Evolutionary conservation across 2,113 vertebrate genomes (phyloP), one percentile per base, ranked within the genome.

Genomic region (Microcebus lehilahytsara): DNA sequence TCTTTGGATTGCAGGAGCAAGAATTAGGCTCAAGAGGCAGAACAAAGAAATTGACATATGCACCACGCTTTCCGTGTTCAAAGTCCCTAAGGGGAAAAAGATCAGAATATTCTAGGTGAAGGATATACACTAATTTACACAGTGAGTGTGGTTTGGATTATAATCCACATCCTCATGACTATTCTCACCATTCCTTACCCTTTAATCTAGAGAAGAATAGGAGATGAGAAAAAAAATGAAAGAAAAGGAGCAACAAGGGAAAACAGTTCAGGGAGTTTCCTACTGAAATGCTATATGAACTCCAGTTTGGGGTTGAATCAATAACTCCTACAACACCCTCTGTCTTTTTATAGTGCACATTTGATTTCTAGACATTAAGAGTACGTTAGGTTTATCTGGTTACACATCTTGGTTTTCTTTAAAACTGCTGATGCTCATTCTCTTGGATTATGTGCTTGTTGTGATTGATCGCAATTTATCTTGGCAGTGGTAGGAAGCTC

Each of bases 381-480:
- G 10, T 71, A 37, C 12, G 37, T 34, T 80, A 1, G 37, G 12
- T 79, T 94, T 66, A 84, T 79, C 85, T 89, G 71, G 46, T 64
- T 40, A 71, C 22, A 10, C 25, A 77, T 60, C 37, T 88, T 58
- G 42, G 27, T 85, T 97, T 96, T 96, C 67, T 97, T 85, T 85
- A 75, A 96, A 96, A 60, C 3, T 12, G 34, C 60, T 84, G 67
- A 56, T 80, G 40, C 30, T 84, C 92, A 80, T 13, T 60, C 10
- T 71, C n/a, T 84, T 97, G 93, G 92, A 84, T 25, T 66, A 87
- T 16, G n/a, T 42, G 25, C 6, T 69, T 86, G 94, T 95, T 89
- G 75, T 90, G 97, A 87, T 83, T 71, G 84, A 85, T 96, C 86
- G 69, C 79, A 60, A 86, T 97, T 62, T 95, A 96, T 95, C 67